Evolutionary conservation across 2,113 vertebrate genomes (phyloP).

Genomic region (Oophaga pumilio): DNA sequence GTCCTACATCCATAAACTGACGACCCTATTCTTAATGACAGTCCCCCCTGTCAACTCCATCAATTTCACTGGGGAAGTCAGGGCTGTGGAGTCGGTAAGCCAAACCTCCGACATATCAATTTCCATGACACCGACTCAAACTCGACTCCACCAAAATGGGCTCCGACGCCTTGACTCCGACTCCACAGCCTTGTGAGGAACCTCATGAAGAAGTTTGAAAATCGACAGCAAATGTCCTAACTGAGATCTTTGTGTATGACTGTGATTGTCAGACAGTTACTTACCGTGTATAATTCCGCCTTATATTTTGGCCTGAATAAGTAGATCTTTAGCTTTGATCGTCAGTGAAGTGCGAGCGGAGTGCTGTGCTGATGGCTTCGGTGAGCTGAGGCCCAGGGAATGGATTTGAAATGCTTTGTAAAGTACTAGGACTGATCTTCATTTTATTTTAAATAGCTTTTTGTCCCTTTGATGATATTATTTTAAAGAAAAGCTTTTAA

Average conservation of each 20-base stretch:
- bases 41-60: no score
- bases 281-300: background rate
- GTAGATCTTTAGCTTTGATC: constrained; percentile 13
- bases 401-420: constrained; percentile 38
- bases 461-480: constrained; percentile 45
- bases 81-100: no score
- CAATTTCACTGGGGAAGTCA: no score
- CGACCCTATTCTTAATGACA: no score
- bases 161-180: no score
- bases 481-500: constrained; percentile 39
- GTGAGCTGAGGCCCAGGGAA: background rate
- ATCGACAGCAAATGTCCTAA: background rate
- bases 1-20: no score
- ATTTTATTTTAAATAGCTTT: constrained; percentile 17
- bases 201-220: background rate
- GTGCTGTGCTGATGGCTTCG: constrained; percentile 13
- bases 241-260: background rate
- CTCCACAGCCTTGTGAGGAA: no score
- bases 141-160: no score
- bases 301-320: background rate
- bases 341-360: background rate
- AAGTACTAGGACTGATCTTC: constrained; percentile 19
- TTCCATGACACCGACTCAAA: no score
- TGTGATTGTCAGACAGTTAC: background rate
- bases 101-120: no score